Evolutionary conservation across 2,113 vertebrate genomes (phyloP).

Genomic region (Mellivora capensis): DNA sequence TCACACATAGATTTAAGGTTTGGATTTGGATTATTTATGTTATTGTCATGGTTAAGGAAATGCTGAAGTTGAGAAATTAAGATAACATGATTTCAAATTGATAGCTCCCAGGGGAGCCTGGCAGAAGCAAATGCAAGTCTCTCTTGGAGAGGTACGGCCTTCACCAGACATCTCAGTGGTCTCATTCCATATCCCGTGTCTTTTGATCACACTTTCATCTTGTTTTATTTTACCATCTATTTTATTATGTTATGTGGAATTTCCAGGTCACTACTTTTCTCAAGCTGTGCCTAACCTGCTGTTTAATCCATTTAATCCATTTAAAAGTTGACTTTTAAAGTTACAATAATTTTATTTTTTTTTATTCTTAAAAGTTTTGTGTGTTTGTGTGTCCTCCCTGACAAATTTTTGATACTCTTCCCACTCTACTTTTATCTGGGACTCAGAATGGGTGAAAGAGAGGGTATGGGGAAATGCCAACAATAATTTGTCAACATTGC

Average conservation of each 20-base stretch:
- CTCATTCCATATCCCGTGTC: neutral
- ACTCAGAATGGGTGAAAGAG: neutral
- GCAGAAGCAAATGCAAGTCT: neutral
- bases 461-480: neutral
- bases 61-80: neutral
- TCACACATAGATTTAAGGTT: neutral
- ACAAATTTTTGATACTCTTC: neutral
- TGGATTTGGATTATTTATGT: neutral
- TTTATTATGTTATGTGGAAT: neutral
- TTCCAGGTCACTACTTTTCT: neutral
- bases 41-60: neutral
- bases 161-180: accelerated
- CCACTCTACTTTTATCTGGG: neutral
- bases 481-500: neutral
- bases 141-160: neutral
- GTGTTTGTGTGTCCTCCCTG: neutral
- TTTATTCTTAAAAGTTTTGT: neutral
- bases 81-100: neutral
- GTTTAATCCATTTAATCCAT: neutral
- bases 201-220: neutral
- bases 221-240: neutral
- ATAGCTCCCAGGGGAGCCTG: no score
- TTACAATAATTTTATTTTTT: neutral
- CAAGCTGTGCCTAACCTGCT: neutral
- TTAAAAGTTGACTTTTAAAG: neutral